A percentile compares a stretch with the other conserved stretches of the same genome.
Conservation (phyloP, 2,888 invertebrate species). For the Lumbricus terrestris region DNA sequence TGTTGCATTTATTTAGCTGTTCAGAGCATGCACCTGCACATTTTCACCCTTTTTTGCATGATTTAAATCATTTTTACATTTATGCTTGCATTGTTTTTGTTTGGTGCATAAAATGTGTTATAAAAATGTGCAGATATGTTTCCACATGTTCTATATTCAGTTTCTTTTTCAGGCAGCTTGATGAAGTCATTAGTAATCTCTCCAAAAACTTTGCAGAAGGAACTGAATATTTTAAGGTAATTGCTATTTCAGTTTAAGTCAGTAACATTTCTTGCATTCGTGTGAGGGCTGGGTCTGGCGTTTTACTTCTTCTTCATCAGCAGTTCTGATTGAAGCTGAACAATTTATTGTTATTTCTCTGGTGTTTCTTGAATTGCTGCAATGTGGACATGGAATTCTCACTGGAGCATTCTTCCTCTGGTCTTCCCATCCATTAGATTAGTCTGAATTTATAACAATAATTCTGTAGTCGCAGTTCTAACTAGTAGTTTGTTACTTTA, state of each 20-base stretch:
- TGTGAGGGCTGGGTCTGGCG: neutral
- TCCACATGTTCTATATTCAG: neutral
- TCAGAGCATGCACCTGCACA: neutral
- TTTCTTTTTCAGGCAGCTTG: conserved; percentile 65
- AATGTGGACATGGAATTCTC: too few species aligned
- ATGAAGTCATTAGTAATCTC: conserved; percentile 75
- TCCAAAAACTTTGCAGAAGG: conserved; percentile 82
- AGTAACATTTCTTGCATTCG: neutral
- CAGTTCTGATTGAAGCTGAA: neutral
- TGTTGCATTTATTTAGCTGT: neutral
- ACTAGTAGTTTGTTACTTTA: too few species aligned
- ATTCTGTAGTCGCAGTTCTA: too few species aligned
- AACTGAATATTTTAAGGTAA: conserved; percentile 78
- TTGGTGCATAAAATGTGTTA: neutral
- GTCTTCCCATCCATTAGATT: too few species aligned
- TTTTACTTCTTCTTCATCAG: neutral
- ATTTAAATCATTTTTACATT: neutral
- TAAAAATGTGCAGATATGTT: neutral
- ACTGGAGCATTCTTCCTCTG: too few species aligned
- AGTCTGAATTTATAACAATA: too few species aligned
- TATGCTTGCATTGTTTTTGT: neutral
- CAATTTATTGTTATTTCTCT: neutral
- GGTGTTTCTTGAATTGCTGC: too few species aligned
- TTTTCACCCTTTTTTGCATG: neutral
- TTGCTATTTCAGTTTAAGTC: neutral